These are phyloP conservation scores for Thinocorus orbignyianus DNA, from an alignment of 2,113 vertebrate species.

Conservation along the genomic window DNA sequence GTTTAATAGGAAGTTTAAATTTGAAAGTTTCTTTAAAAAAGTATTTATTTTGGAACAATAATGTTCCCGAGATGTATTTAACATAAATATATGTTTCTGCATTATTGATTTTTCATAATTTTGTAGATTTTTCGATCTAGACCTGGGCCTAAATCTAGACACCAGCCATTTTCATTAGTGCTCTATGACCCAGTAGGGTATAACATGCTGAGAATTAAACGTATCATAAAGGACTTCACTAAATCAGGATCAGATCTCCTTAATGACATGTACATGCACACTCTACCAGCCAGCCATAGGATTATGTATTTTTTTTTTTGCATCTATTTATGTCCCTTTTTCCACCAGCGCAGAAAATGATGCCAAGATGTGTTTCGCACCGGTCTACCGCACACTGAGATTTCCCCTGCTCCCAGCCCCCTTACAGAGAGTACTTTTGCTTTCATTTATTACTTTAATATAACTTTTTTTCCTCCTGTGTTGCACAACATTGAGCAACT, in stretches of 20 bases:
- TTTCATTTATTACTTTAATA: constrained; percentile 45
- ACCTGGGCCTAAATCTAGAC: background rate
- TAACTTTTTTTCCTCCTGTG: background rate
- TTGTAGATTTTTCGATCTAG: background rate
- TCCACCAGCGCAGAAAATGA: background rate
- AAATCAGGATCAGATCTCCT: background rate
- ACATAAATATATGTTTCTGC: background rate
- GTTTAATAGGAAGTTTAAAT: background rate
- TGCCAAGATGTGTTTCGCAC: constrained; percentile 7
- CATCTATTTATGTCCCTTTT: background rate
- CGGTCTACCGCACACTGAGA: background rate
- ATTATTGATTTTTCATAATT: background rate
- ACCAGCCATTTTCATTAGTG: background rate
- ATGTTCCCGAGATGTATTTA: background rate
- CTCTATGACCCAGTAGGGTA: background rate
- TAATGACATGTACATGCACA: background rate
- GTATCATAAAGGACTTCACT: background rate
- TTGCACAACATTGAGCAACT: constrained; percentile 34
- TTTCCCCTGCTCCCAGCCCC: background rate
- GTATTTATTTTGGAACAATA: background rate
- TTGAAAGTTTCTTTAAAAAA: background rate
- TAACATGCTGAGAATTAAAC: constrained; percentile 6
- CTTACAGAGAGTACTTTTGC: constrained; percentile 13
- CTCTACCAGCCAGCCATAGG: background rate
- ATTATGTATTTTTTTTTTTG: background rate